phyloP scores from a whole-genome alignment of 2,797 vertebrate genomes.

The Oceanodroma leucorhoa region DNA sequence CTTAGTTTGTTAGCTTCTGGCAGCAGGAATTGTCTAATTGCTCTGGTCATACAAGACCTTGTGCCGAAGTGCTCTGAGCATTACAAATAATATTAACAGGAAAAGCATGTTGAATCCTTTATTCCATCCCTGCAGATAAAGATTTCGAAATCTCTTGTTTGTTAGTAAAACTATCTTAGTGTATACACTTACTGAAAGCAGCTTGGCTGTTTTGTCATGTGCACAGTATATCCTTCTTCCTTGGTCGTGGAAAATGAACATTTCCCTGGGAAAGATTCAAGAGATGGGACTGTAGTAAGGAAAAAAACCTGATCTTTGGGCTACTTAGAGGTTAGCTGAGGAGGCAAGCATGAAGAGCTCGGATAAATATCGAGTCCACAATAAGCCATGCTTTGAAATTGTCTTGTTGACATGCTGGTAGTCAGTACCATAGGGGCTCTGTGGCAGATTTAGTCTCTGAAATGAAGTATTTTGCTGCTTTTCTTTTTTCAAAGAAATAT shows the following conservation, averaged over 20 bases:
- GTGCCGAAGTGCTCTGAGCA: background rate
- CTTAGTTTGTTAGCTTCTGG: background rate
- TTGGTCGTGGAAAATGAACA: background rate
- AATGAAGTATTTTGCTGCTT: background rate
- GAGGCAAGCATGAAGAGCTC: background rate
- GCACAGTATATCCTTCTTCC: background rate
- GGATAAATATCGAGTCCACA: background rate
- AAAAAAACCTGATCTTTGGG: background rate
- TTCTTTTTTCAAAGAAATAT: background rate
- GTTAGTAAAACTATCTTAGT: background rate
- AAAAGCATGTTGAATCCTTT: constrained; percentile 26
- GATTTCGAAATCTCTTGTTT: constrained; percentile 33
- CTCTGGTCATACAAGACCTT: background rate
- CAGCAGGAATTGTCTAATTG: background rate
- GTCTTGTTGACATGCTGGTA: background rate
- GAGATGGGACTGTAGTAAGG: background rate
- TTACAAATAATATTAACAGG: constrained; percentile 25
- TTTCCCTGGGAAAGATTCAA: background rate
- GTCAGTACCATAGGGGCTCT: background rate
- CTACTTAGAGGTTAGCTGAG: background rate
- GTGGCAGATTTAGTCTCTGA: background rate
- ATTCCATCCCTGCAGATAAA: constrained; percentile 16
- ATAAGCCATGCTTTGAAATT: background rate
- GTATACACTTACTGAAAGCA: constrained; percentile 15
- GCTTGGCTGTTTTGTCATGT: background rate